Conservation (phyloP, 1,140 invertebrate species). For the Temnothorax longispinosus region DNA sequence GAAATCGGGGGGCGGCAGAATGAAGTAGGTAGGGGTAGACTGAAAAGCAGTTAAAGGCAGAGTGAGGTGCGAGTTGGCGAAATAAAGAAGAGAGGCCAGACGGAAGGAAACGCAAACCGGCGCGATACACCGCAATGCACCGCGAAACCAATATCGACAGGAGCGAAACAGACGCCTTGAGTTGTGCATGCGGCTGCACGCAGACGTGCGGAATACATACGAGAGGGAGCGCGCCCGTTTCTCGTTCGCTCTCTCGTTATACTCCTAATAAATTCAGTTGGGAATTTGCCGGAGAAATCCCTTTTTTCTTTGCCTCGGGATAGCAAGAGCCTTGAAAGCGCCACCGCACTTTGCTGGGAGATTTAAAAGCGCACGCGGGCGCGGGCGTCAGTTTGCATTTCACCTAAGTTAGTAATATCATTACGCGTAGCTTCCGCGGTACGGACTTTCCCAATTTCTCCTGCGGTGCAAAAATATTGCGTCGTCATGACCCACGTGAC, state of each 20-base stretch:
- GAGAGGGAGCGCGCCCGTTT: background rate
- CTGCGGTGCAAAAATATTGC: background rate
- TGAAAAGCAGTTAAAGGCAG: background rate
- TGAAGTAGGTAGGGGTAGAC: background rate
- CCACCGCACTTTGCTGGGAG: background rate
- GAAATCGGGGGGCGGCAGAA: background rate
- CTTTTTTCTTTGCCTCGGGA: background rate
- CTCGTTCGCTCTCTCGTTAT: background rate
- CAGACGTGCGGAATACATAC: conserved; percentile 7
- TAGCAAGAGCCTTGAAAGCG: conserved; percentile 14
- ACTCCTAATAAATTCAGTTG: conserved; percentile 34
- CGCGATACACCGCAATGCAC: background rate
- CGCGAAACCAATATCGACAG: conserved; percentile 34
- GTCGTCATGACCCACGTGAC: background rate
- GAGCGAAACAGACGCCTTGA: conserved; percentile 47
- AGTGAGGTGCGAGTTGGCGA: conserved; percentile 1
- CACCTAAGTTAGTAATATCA: conserved; percentile 35
- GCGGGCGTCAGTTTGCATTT: conserved; percentile 1
- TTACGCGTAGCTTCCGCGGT: background rate
- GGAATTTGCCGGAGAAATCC: conserved; percentile 21
- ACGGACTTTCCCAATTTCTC: background rate
- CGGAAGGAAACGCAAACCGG: conserved; percentile 15
- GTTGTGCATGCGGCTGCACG: conserved; percentile 2
- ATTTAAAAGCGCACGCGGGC: conserved; percentile 16
- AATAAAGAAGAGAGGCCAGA: conserved; percentile 18